These are phyloP conservation scores for Caretta caretta DNA, from an alignment of 2,113 vertebrate species.

Conservation along the genomic window DNA sequence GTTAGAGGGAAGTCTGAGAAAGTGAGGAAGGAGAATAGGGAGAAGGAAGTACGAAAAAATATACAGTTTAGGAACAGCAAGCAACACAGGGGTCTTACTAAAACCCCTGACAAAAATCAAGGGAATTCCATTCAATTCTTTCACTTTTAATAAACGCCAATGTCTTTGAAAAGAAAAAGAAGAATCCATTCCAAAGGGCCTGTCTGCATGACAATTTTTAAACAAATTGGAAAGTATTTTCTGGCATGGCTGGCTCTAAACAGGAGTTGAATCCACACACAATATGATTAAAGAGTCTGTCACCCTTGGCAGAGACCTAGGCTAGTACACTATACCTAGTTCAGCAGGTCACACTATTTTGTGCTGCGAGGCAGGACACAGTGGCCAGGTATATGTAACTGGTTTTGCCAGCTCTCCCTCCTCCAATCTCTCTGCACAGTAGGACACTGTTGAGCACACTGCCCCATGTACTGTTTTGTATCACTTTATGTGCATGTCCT, in stretches of 20 bases:
- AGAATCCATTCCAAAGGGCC: not conserved
- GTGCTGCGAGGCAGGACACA: not conserved
- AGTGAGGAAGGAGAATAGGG: not conserved
- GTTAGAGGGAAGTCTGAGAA: not conserved
- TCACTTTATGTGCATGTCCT: no score
- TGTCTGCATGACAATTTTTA: not conserved
- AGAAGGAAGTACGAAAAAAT: rapidly evolving
- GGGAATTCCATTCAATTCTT: not conserved
- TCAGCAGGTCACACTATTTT: rapidly evolving
- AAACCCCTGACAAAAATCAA: not conserved
- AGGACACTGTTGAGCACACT: not conserved
- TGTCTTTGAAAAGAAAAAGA: not conserved
- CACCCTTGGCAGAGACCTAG: not conserved
- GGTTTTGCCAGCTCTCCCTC: not conserved
- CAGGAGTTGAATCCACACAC: not conserved
- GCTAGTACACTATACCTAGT: rapidly evolving
- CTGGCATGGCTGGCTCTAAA: not conserved
- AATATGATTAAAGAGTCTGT: rapidly evolving
- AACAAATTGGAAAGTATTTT: rapidly evolving
- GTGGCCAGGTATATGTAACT: not conserved
- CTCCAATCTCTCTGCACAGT: not conserved
- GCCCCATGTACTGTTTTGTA: rapidly evolving
- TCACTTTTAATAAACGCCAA: not conserved
- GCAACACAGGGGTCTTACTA: not conserved
- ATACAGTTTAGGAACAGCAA: not conserved